These are phyloP conservation scores for Agapostemon virescens DNA, from an alignment of 2,888 invertebrate genomes.

Conservation along the genomic window DNA sequence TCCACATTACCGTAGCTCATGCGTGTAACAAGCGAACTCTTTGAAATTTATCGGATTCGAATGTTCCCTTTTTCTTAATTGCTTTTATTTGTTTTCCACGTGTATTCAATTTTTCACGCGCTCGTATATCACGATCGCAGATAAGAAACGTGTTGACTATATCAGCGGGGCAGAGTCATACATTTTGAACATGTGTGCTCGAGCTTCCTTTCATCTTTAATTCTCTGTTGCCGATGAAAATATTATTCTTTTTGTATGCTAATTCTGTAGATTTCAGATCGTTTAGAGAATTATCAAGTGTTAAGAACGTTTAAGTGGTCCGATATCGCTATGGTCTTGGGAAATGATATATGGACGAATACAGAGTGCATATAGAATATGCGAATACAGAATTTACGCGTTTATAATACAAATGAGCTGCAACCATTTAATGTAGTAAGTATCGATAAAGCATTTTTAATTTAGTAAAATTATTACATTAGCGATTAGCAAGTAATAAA, in stretches of 20 bases:
- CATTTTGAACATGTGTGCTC: background rate
- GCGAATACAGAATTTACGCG: too few relatives aligned
- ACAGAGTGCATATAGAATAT: too few relatives aligned
- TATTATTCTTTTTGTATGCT: background rate
- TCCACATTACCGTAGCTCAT: slow-evolving; percentile 29
- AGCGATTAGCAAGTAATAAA: too few relatives aligned
- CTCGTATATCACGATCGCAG: background rate
- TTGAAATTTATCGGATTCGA: slow-evolving; percentile 23
- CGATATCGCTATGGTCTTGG: too few relatives aligned
- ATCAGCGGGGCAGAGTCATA: background rate
- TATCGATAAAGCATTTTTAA: too few relatives aligned
- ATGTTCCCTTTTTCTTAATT: background rate
- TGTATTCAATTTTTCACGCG: background rate
- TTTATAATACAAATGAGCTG: too few relatives aligned
- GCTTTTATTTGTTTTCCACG: slow-evolving; percentile 6
- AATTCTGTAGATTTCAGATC: background rate
- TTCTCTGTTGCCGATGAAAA: background rate
- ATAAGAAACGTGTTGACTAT: slow-evolving; percentile 5
- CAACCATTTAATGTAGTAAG: too few relatives aligned
- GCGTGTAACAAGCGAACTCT: slow-evolving; percentile 25
- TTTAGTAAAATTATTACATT: too few relatives aligned
- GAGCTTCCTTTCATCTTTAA: background rate
- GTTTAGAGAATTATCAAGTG: background rate
- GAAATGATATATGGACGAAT: background rate
- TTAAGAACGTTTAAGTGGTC: background rate